Base-by-base conservation (phyloP, 2,113 vertebrate species). In the Brachypteracias leptosomus region DNA sequence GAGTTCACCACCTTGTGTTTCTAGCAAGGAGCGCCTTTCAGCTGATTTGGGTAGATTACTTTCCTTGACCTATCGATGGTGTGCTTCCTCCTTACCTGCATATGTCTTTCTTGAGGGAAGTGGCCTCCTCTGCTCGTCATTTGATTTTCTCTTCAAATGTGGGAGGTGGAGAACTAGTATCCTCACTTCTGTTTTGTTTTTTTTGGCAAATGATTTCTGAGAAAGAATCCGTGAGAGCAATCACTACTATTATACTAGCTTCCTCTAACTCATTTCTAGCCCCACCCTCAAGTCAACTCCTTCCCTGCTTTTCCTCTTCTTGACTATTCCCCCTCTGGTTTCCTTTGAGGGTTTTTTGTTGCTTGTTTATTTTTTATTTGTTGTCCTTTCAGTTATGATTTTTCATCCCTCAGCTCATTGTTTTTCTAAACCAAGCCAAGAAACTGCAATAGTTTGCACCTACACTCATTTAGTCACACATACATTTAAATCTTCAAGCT, bases 401-500 rank as follows among this genome's bases (percentile, higher is more conserved):
- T 95, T 95, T 89, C 40, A 65, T 71, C 84, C 77, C 66, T 83
- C 62, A 95, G 19, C 65, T 80, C 66, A 14, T 40, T 61, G 47
- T 36, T 85, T 95, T 38, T 51, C 24, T 78, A 82, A 90, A 78
- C 80, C 61, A 90, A 85, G 62, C 58, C 84, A 91, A 82, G 62
- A 96, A 96, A 79, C 51, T 44, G 77, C 80, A 88, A 9, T 67
- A 84, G 55, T 96, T 96, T 96, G 61, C 54, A 80, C 76, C 61
- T 78, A 83, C 51, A 76, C 26, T 58, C 66, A 44, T 92, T 88
- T 95, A 79, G 54, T 47, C 85, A 70, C 26, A 51, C 33, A 42
- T 57, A 95, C 68, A 85, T 90, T 95, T 95, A 94, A 88, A 90
- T 88, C 93, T 51, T 86, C 42, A 86, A 51, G 42, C 42, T 92